A percentile compares a stretch with the other conserved stretches of the same genome.
These are phyloP conservation scores for Channa maculata DNA, from an alignment of 2,113 vertebrate species.

Conservation along the genomic window DNA sequence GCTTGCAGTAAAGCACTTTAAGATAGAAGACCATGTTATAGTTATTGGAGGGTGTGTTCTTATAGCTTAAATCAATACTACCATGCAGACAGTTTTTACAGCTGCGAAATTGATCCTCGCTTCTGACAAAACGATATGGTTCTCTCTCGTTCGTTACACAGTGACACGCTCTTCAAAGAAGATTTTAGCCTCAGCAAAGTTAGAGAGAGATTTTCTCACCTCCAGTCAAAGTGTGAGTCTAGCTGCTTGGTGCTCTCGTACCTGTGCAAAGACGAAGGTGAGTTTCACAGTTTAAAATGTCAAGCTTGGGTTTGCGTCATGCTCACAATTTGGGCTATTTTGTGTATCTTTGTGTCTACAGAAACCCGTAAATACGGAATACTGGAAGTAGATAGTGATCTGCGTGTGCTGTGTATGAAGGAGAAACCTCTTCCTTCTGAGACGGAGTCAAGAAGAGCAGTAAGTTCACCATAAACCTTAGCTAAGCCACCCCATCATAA, in stretches of 20 bases:
- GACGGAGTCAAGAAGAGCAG: constrained; percentile 82
- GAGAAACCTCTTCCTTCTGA: constrained; percentile 83
- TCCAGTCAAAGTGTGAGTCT: constrained; percentile 65
- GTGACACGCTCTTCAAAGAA: constrained; percentile 86
- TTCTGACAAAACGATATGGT: not conserved
- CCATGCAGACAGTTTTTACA: not conserved
- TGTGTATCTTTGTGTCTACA: constrained; percentile 37
- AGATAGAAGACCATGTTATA: constrained; percentile 79
- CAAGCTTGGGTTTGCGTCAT: not conserved
- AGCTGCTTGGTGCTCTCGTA: constrained; percentile 83
- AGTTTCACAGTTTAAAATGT: not conserved
- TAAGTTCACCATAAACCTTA: constrained; percentile 58
- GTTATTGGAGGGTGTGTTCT: constrained; percentile 84
- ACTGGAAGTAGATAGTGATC: constrained; percentile 79
- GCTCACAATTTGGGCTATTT: not conserved
- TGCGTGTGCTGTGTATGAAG: constrained; percentile 76
- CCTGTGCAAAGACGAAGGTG: constrained; percentile 84
- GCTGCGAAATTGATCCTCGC: not conserved
- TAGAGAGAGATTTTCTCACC: constrained; percentile 63
- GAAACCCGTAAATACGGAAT: constrained; percentile 86
- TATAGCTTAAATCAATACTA: not conserved
- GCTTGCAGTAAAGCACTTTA: constrained; percentile 80
- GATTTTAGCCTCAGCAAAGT: constrained; percentile 84
- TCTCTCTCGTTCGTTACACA: constrained; percentile 33
- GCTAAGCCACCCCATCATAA: no score